Evolutionary conservation across 2,888 invertebrate genomes (phyloP).

Genomic region (Cataglyphis altisquamis): DNA sequence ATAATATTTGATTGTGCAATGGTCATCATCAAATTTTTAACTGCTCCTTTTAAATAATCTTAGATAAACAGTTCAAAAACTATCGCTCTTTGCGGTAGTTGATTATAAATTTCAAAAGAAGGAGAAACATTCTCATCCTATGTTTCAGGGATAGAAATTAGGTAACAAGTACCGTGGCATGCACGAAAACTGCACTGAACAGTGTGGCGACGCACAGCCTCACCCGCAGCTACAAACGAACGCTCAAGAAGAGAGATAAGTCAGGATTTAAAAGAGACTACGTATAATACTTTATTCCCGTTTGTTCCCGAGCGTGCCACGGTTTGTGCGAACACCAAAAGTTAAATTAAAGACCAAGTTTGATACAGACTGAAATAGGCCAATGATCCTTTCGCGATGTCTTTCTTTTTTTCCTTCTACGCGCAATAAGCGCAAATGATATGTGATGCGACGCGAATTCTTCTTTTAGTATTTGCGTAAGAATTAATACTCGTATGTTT

Average conservation of each 20-base stretch:
- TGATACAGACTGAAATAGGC: slow-evolving; percentile 76
- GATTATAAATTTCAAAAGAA: background rate
- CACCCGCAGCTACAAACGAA: slow-evolving; percentile 84
- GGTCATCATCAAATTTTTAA: too few species aligned
- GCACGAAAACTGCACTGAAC: slow-evolving; percentile 83
- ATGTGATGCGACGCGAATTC: slow-evolving; percentile 20
- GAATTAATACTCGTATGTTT: slow-evolving; percentile 34
- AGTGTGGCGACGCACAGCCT: slow-evolving; percentile 84
- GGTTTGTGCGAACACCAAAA: slow-evolving; percentile 74
- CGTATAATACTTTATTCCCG: slow-evolving; percentile 74
- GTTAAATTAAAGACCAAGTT: slow-evolving; percentile 71
- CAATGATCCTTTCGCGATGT: slow-evolving; percentile 59
- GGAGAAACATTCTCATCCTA: background rate
- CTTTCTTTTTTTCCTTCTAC: slow-evolving; percentile 4
- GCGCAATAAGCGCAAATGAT: slow-evolving; percentile 6
- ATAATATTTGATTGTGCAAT: background rate
- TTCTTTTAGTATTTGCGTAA: slow-evolving; percentile 9
- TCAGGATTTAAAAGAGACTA: slow-evolving; percentile 80
- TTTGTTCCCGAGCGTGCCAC: slow-evolving; percentile 78
- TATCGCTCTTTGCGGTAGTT: background rate
- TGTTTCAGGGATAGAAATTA: slow-evolving; percentile 85
- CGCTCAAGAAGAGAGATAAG: slow-evolving; percentile 79
- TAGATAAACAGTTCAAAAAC: background rate
- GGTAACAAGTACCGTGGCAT: slow-evolving; percentile 86
- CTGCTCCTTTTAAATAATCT: background rate